These are phyloP conservation scores for Oscarella lobularis DNA, from an alignment of 37 sponge, comb jelly and placozoan species.

Conservation along the genomic window DNA sequence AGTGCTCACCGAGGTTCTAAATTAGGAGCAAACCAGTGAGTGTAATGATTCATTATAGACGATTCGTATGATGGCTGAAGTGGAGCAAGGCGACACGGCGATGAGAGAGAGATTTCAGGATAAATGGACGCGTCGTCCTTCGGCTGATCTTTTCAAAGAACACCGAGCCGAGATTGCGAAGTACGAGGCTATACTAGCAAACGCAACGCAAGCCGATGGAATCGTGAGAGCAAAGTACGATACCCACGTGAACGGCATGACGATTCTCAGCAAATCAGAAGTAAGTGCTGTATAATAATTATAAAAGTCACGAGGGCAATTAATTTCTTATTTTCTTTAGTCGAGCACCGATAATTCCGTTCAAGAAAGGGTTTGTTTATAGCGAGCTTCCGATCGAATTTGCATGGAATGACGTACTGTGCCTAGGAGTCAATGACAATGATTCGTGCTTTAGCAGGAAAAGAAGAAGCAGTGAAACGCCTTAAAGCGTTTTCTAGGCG, in stretches of 20 bases:
- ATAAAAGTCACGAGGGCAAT: not conserved
- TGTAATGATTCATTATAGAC: too few species aligned
- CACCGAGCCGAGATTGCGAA: constrained; percentile 47
- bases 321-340: not conserved
- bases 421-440: too few species aligned
- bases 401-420: too few species aligned
- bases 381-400: too few species aligned
- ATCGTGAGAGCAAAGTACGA: constrained; percentile 76
- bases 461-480: too few species aligned
- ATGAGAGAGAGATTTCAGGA: constrained; percentile 57
- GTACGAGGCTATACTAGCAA: constrained; percentile 37
- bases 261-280: constrained; percentile 23
- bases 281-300: too few species aligned
- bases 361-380: too few species aligned
- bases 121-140: constrained; percentile 73
- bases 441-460: too few species aligned
- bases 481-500: too few species aligned
- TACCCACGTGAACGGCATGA: constrained; percentile 36
- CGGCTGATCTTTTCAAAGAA: constrained; percentile 47
- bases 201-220: constrained; percentile 55
- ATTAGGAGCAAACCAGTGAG: too few species aligned
- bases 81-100: constrained; percentile 70
- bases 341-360: not conserved
- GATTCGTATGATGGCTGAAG: constrained; percentile 58
- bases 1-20: too few species aligned